A percentile compares a stretch with the other conserved stretches of the same genome.
Conservation (phyloP, 2,113 vertebrate genomes). For the Oreotrochilus melanogaster region DNA sequence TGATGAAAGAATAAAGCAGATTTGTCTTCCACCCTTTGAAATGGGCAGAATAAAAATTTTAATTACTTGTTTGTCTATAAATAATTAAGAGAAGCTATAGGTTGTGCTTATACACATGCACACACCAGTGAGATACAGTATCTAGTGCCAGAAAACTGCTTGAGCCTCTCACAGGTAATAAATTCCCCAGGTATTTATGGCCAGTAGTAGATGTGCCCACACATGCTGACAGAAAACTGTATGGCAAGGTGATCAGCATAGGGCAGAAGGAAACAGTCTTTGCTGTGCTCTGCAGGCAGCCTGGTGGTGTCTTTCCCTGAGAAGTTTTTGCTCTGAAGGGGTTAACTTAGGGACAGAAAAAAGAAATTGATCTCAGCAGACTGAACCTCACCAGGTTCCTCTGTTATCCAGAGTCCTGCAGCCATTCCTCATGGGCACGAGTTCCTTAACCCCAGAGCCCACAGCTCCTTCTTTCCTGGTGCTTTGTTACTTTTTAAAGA, state of each 20-base stretch:
- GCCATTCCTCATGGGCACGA: not conserved
- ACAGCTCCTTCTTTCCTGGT: not conserved
- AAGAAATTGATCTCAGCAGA: not conserved
- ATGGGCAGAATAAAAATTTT: slow-evolving; percentile 53
- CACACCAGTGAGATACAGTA: not conserved
- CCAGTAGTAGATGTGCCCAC: not conserved
- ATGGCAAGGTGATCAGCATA: slow-evolving; percentile 22
- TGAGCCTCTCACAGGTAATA: not conserved
- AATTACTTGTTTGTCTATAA: slow-evolving; percentile 60
- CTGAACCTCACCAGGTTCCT: not conserved
- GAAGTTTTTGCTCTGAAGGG: not conserved
- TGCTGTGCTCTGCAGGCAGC: not conserved
- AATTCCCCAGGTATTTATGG: not conserved
- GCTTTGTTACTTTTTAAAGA: not conserved
- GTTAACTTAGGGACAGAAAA: not conserved
- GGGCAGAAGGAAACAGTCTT: not conserved
- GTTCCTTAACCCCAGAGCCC: too few relatives aligned
- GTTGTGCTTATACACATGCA: not conserved
- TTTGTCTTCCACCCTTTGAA: not conserved
- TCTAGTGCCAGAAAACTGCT: not conserved
- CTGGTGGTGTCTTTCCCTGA: not conserved
- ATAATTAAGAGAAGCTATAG: not conserved
- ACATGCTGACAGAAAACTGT: not conserved
- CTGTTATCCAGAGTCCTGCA: rapidly evolving
- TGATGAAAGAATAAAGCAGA: slow-evolving; percentile 38